phyloP scores from a whole-genome alignment of 1,140 invertebrate species.

The Nilaparvata lugens region DNA sequence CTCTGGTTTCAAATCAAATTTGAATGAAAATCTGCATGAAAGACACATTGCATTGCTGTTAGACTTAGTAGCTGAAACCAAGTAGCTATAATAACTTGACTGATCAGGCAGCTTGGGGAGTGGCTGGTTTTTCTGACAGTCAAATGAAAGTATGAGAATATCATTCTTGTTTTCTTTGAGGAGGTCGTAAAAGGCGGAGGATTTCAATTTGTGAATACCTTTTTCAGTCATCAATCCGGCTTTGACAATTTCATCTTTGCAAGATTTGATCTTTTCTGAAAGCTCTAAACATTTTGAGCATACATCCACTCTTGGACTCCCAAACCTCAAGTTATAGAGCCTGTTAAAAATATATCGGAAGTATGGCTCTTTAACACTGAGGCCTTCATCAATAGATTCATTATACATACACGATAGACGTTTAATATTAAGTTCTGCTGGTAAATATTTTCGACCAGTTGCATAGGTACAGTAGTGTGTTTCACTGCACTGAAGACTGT shows the following conservation, averaged over 20 bases:
- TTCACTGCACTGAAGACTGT: not conserved
- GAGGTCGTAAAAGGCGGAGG: constrained; percentile 30
- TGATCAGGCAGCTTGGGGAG: constrained; percentile 30
- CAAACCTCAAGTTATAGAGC: constrained; percentile 23
- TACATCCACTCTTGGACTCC: constrained; percentile 19
- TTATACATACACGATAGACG: not conserved
- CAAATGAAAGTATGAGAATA: constrained; percentile 28
- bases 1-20: too few relatives aligned
- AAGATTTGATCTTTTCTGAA: constrained; percentile 18
- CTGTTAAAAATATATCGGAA: constrained; percentile 21
- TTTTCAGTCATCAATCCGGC: constrained; percentile 20
- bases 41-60: too few relatives aligned
- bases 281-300: constrained; percentile 24
- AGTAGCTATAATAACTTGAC: constrained; percentile 31
- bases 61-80: too few relatives aligned
- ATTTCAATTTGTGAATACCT: constrained; percentile 26
- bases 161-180: constrained; percentile 25
- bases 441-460: not conserved
- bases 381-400: not conserved
- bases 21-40: too few relatives aligned
- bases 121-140: constrained; percentile 34
- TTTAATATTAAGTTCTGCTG: not conserved
- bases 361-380: constrained; percentile 19
- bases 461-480: not conserved
- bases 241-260: constrained; percentile 16